A percentile compares a stretch with the other conserved stretches of the same genome.
These are phyloP conservation scores for Charaxes varanes DNA, from an alignment of 1,140 invertebrate species.

Conservation along the genomic window DNA sequence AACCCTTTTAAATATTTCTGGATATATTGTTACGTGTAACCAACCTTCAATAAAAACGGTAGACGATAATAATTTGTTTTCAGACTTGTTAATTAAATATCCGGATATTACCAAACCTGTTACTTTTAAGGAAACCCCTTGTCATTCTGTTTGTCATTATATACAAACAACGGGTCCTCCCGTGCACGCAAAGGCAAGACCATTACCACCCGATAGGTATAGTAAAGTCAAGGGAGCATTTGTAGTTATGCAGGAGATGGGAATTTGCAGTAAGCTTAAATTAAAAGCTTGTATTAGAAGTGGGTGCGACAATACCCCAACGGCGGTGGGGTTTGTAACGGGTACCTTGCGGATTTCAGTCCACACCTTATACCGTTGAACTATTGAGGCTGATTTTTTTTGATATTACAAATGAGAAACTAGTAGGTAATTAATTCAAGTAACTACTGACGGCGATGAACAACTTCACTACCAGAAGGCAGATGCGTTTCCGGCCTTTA, in stretches of 20 bases:
- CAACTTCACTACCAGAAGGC: no score
- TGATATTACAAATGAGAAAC: no score
- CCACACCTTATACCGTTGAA: no score
- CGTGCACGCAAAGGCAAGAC: constrained; percentile 11
- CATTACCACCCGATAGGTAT: constrained; percentile 13
- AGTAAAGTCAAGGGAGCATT: constrained; percentile 12
- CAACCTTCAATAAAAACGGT: constrained; percentile 8
- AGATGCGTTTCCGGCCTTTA: no score
- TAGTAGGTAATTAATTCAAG: no score
- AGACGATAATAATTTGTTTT: constrained; percentile 1
- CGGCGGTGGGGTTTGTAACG: no score
- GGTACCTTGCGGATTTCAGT: no score
- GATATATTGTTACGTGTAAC: constrained; percentile 5
- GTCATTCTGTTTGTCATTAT: constrained; percentile 12
- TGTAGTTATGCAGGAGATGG: constrained; percentile 10
- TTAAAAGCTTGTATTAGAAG: no score
- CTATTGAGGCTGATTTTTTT: no score
- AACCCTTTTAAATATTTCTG: constrained; percentile 6
- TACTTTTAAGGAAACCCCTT: constrained; percentile 9
- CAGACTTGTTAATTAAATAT: constrained; percentile 8
- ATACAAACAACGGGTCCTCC: constrained; percentile 19
- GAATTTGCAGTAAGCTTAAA: no score
- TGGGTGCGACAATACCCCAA: no score
- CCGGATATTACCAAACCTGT: constrained; percentile 13
- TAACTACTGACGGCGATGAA: no score